A percentile compares a stretch with the other conserved stretches of the same genome.
Evolutionary conservation across 2,113 vertebrate species (phyloP).

Genomic region (Oreotrochilus melanogaster): DNA sequence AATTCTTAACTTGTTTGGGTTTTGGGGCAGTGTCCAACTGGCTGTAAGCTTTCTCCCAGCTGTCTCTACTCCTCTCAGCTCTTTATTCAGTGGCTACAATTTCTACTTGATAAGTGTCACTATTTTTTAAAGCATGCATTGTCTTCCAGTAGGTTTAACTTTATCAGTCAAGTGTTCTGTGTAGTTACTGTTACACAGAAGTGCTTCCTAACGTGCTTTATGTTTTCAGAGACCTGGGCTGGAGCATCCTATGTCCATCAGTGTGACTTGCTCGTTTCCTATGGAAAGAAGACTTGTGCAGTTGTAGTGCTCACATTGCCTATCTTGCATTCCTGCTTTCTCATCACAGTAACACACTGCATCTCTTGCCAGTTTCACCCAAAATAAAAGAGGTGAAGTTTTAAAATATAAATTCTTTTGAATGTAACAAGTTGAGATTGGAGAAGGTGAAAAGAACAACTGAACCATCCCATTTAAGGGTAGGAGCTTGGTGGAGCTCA

Average conservation of each 20-base stretch:
- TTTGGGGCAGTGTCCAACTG: neutral
- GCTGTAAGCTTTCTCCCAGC: neutral
- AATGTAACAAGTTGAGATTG: neutral
- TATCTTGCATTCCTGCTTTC: neutral
- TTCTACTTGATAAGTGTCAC: neutral
- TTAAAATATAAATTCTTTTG: neutral
- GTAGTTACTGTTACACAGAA: neutral
- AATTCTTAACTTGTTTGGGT: neutral
- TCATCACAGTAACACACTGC: neutral
- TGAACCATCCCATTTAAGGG: accelerated
- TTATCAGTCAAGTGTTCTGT: neutral
- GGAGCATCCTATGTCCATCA: neutral
- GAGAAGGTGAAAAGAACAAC: neutral
- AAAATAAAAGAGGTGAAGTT: neutral
- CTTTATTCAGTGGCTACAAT: neutral
- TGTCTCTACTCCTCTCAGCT: neutral
- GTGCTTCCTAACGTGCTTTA: accelerated
- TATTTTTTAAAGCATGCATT: neutral
- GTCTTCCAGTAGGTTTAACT: neutral
- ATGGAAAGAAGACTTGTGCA: neutral
- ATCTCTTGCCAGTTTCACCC: neutral
- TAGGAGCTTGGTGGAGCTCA: neutral
- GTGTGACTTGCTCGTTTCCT: neutral
- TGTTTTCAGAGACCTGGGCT: neutral
- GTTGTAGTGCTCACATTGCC: neutral